These are phyloP conservation scores for Strix uralensis DNA, from an alignment of 2,113 vertebrate species.

Conservation along the genomic window DNA sequence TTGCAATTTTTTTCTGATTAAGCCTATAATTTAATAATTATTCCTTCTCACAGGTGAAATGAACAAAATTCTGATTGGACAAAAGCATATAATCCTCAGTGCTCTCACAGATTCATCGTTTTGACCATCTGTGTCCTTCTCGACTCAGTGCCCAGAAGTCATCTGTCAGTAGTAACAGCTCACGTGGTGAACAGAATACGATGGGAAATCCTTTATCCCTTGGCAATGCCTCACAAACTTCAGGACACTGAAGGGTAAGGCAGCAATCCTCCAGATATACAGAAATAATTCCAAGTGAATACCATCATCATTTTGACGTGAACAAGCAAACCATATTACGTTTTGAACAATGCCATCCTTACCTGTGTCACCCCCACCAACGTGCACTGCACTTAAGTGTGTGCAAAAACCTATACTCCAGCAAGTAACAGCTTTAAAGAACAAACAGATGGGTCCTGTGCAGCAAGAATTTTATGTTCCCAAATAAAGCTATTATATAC, in stretches of 20 bases:
- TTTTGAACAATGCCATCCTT: not conserved
- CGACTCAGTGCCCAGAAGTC: constrained; percentile 86
- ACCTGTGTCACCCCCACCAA: not conserved
- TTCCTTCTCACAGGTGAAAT: constrained; percentile 69
- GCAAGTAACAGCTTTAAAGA: not conserved
- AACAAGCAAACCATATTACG: not conserved
- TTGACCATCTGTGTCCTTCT: constrained; percentile 99
- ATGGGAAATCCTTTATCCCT: constrained; percentile 71
- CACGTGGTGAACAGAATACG: constrained; percentile 68
- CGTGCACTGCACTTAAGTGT: fast-evolving
- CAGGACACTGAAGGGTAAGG: constrained; percentile 65
- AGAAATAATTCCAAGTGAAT: constrained; percentile 49
- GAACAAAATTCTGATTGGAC: constrained; percentile 78
- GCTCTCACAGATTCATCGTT: constrained; percentile 81
- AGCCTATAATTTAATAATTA: constrained; percentile 76
- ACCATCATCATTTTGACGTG: not conserved
- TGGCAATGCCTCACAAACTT: constrained; percentile 59
- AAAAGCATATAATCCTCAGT: constrained; percentile 44
- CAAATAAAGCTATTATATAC: not conserved
- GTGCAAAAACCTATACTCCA: not conserved
- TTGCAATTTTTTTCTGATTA: constrained; percentile 71
- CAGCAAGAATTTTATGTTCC: not conserved
- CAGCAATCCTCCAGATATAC: constrained; percentile 52
- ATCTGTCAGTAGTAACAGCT: constrained; percentile 81
- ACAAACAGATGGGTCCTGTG: not conserved